phyloP scores from a whole-genome alignment of 2,113 vertebrate genomes.

The Dasypus novemcinctus region DNA sequence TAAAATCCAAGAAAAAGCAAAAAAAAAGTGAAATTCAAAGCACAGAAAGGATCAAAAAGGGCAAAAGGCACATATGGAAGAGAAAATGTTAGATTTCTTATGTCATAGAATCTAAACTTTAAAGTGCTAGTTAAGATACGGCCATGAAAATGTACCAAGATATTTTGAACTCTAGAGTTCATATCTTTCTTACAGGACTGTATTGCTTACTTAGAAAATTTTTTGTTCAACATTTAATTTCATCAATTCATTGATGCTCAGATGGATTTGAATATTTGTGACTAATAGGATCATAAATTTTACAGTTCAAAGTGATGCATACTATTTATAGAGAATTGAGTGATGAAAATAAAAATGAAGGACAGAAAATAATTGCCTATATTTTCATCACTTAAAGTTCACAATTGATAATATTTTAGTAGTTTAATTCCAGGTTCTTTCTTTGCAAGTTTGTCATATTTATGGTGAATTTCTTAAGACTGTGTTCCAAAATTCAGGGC shows the following conservation, averaged over 20 bases:
- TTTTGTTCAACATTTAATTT: neutral
- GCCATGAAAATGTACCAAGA: neutral
- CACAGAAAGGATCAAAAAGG: slow-evolving; percentile 28
- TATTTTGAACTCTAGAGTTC: neutral
- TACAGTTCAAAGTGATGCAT: neutral
- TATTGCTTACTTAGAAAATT: neutral
- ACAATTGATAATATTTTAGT: neutral
- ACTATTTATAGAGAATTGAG: neutral
- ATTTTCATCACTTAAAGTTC: neutral
- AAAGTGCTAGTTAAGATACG: neutral
- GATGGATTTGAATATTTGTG: neutral
- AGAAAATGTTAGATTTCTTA: slow-evolving; percentile 16
- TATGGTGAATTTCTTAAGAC: neutral
- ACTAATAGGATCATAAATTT: neutral
- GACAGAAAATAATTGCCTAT: neutral
- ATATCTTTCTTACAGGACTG: neutral
- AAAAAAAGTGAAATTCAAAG: neutral
- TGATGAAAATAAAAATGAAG: neutral
- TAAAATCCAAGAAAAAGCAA: slow-evolving; percentile 36
- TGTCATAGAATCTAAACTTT: neutral
- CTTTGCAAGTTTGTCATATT: neutral
- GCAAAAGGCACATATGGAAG: neutral
- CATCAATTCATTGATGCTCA: neutral
- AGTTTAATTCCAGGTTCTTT: neutral
- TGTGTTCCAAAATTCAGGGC: neutral